Evolutionary conservation across 2,113 vertebrate genomes (phyloP).

Genomic region (Cheirogaleus medius): DNA sequence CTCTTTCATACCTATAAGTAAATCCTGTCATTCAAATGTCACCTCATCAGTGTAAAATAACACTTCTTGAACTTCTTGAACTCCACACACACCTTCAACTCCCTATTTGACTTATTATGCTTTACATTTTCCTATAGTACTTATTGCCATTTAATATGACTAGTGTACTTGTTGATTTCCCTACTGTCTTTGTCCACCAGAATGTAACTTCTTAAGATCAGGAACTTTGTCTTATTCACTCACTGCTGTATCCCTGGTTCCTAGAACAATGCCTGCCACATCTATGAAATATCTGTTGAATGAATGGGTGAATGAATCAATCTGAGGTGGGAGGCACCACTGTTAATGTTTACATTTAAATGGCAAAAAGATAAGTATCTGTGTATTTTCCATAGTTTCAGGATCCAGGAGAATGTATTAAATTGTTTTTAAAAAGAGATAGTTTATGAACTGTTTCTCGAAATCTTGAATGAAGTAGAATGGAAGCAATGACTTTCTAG

Average conservation of each 20-base stretch:
- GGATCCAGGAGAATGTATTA: background rate
- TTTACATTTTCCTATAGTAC: background rate
- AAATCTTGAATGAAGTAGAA: background rate
- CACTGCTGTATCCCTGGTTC: background rate
- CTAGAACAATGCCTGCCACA: background rate
- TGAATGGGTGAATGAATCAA: background rate
- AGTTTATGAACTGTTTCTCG: background rate
- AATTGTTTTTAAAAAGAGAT: conserved; percentile 19
- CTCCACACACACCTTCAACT: no score
- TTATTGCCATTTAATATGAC: background rate
- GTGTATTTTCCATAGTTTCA: background rate
- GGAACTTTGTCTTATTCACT: background rate
- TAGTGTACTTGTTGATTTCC: background rate
- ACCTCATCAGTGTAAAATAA: background rate
- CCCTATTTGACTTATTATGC: background rate
- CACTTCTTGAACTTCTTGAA: background rate
- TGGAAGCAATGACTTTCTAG: background rate
- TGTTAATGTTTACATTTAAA: background rate
- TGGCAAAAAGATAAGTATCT: background rate
- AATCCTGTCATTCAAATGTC: background rate
- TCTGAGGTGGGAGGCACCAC: background rate
- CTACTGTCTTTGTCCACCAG: background rate
- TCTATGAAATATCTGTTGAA: background rate
- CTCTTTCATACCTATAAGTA: background rate
- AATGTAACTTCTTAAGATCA: background rate